Conservation (phyloP, 2,797 vertebrate species). For the Pipistrellus kuhlii region DNA sequence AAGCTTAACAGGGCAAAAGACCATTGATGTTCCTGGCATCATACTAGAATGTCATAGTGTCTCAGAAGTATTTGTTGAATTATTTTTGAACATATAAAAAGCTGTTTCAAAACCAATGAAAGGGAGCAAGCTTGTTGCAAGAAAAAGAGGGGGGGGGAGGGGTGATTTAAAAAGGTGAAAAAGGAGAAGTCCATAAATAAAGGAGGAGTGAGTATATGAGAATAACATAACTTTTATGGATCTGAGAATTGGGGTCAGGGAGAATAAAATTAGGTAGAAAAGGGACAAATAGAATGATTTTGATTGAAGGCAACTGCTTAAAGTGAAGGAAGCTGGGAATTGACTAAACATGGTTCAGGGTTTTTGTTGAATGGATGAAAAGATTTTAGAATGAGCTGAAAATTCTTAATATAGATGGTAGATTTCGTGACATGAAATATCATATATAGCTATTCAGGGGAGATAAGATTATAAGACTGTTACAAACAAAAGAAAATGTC, state of each 20-base stretch:
- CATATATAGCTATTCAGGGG: background rate
- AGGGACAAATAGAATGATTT: conserved; percentile 36
- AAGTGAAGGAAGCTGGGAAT: conserved; percentile 21
- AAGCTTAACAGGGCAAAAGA: background rate
- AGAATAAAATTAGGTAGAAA: background rate
- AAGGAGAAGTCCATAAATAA: background rate
- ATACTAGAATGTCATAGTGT: background rate
- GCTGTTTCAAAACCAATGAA: background rate
- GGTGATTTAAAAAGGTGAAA: background rate
- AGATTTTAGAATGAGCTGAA: background rate
- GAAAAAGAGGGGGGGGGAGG: background rate
- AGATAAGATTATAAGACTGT: background rate
- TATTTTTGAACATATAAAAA: conserved; percentile 14
- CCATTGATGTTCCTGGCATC: background rate
- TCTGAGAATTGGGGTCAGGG: background rate
- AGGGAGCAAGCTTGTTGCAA: conserved; percentile 15
- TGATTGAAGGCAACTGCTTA: background rate
- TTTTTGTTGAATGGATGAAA: conserved; percentile 3
- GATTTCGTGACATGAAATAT: background rate
- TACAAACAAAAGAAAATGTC: background rate
- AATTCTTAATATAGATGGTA: background rate
- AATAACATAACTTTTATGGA: background rate
- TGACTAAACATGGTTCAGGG: background rate
- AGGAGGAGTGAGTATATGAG: background rate
- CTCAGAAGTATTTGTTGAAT: conserved; percentile 4